Percentiles rank a stretch among this genome's conserved stretches.
Evolutionary conservation across 2,888 invertebrate species (phyloP).

Genomic region (Lucinisca nassula): DNA sequence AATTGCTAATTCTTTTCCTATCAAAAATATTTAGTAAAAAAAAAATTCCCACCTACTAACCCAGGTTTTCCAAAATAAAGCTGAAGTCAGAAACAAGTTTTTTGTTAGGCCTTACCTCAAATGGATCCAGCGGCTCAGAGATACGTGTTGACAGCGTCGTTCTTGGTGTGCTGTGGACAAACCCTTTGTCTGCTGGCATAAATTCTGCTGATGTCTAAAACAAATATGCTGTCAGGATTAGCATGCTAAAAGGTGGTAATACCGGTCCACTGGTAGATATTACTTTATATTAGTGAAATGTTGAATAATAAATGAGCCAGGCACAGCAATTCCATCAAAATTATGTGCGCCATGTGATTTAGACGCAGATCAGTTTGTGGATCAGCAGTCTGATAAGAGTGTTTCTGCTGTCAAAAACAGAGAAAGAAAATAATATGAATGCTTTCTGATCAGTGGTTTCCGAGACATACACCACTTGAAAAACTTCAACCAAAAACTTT

Average conservation of each 20-base stretch:
- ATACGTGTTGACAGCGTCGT: neutral
- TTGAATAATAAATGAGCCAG: neutral
- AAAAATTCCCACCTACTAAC: no score
- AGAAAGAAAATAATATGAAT: no score
- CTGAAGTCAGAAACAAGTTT: no score
- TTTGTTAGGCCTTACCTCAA: neutral
- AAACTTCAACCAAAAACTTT: no score
- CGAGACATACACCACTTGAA: no score
- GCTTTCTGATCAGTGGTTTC: no score
- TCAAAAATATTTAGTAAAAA: no score
- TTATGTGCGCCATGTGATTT: neutral
- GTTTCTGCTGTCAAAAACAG: no score
- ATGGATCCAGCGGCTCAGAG: neutral
- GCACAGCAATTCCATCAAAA: neutral
- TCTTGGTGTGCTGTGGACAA: neutral
- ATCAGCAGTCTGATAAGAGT: neutral
- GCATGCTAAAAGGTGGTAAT: neutral
- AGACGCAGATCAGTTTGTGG: neutral
- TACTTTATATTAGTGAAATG: neutral
- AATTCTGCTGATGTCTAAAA: neutral
- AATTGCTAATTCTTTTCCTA: no score
- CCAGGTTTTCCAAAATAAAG: no score
- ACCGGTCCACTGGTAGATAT: neutral
- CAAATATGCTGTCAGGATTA: neutral
- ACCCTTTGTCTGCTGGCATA: neutral